Base-by-base conservation (phyloP, 1,140 invertebrate genomes). In the Elymnias hypermnestra region DNA sequence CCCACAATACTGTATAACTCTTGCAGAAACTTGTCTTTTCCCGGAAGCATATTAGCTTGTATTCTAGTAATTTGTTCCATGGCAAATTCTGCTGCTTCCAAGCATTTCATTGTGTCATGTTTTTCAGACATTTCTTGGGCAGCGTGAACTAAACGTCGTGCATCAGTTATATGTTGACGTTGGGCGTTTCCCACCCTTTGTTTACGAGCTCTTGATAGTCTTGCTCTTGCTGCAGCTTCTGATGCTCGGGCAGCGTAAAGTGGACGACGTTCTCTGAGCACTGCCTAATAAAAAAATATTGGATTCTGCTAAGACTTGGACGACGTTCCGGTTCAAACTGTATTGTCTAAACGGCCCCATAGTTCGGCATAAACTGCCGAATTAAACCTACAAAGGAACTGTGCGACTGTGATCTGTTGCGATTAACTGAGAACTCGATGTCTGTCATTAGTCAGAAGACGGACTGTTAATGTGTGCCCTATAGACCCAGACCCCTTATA, bases 21-120 rank as follows among this genome's bases (percentile, higher is more conserved):
- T 12, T 81, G 67, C 25, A 81, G 43, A 33, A 64, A 81, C 22
- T 70, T 76, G 7, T 84, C 77, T 44, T 84, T 84, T 2, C 48
- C 63, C 1, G 75, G 77, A 13, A 83, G 39, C 40, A 84, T 47
- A 13, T 61, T 66, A 1, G 50, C 25, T 5, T 72, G 69, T 33
- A 77, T 78, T 13, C 64, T 67, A 9, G 64, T 38, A 38, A 84
- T 78, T 56, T 76, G 77, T 45, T 84, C 70, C 61, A 84, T 70
- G 2, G 53, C 81, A 38, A 82, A 84, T 45, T 82, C 70, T 0
- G 74, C 77, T 3, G 58, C 39, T 53, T 84, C 81, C 8, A 84
- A 26, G 43, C 77, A 82, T 52, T 70, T 84, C 1, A 50, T 39
- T 0, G 81, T 82, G 21, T 84, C 71, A 21, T 57, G 58, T 57